These are phyloP conservation scores for Mycalesis mineus DNA, from an alignment of 2,888 invertebrate species.

Conservation along the genomic window DNA sequence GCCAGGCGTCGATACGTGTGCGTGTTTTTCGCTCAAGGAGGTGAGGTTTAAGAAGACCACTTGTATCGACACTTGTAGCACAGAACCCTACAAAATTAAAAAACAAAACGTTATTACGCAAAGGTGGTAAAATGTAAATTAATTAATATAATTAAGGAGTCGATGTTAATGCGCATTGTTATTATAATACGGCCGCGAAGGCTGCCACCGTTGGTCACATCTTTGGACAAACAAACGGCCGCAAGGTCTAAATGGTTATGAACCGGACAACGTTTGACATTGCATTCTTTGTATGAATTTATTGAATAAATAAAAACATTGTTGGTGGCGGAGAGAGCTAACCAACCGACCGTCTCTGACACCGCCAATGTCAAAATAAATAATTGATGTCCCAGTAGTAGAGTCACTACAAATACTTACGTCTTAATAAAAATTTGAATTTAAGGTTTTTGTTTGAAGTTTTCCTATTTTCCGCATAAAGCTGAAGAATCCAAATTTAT, in stretches of 20 bases:
- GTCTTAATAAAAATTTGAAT: too few species aligned
- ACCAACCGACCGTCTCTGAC: too few species aligned
- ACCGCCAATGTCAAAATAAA: too few species aligned
- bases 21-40: too few species aligned
- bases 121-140: conserved; percentile 16
- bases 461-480: too few species aligned
- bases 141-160: conserved; percentile 27
- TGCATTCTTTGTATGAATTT: conserved; percentile 24
- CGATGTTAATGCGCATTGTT: conserved; percentile 27
- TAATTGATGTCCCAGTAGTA: too few species aligned
- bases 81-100: neutral
- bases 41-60: too few species aligned
- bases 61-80: too few species aligned
- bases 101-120: neutral
- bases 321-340: neutral
- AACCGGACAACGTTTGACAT: conserved; percentile 26
- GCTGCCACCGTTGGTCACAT: conserved; percentile 4
- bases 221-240: conserved; percentile 20
- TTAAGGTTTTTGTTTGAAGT: too few species aligned
- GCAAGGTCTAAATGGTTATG: conserved; percentile 28
- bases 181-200: conserved; percentile 19
- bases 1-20: too few species aligned
- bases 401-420: too few species aligned
- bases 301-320: conserved; percentile 17
- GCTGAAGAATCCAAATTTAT: too few species aligned